These are phyloP conservation scores for Candidula unifasciata DNA, from an alignment of 2,888 invertebrate genomes.

Conservation along the genomic window DNA sequence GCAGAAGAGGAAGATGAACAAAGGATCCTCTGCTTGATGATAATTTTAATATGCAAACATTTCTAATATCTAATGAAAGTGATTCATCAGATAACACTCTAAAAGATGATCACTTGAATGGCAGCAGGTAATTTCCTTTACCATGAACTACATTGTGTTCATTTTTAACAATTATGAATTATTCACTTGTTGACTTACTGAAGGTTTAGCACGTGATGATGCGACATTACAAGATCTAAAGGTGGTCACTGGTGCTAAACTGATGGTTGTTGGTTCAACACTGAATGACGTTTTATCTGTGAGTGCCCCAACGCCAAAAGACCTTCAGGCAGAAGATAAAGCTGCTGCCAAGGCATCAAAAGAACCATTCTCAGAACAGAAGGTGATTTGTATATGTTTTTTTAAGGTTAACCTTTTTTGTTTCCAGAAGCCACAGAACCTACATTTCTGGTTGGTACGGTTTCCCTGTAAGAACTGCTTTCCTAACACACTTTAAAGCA, in stretches of 20 bases:
- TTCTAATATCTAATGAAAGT: too few species aligned
- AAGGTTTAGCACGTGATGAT: constrained; percentile 89
- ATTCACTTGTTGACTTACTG: not conserved
- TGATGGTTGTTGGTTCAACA: constrained; percentile 94
- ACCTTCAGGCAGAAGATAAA: constrained; percentile 74
- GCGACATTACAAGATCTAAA: constrained; percentile 87
- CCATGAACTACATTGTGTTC: not conserved
- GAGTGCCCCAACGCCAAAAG: constrained; percentile 82
- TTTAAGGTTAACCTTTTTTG: not conserved
- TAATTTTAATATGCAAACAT: too few species aligned
- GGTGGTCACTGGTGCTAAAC: constrained; percentile 87
- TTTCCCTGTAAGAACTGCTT: too few species aligned
- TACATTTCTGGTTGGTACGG: too few species aligned
- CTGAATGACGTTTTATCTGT: constrained; percentile 91
- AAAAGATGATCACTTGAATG: too few species aligned
- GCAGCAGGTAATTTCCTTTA: not conserved
- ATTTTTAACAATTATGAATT: not conserved
- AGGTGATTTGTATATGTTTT: constrained; percentile 65
- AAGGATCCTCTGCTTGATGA: too few species aligned
- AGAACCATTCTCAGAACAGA: constrained; percentile 78
- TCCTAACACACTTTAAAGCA: too few species aligned
- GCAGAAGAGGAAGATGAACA: too few species aligned
- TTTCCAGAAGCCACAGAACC: too few species aligned
- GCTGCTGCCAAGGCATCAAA: constrained; percentile 72
- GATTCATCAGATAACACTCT: too few species aligned